Evolutionary conservation across 2,113 vertebrate species (phyloP).

Genomic region (Pandion haliaetus): DNA sequence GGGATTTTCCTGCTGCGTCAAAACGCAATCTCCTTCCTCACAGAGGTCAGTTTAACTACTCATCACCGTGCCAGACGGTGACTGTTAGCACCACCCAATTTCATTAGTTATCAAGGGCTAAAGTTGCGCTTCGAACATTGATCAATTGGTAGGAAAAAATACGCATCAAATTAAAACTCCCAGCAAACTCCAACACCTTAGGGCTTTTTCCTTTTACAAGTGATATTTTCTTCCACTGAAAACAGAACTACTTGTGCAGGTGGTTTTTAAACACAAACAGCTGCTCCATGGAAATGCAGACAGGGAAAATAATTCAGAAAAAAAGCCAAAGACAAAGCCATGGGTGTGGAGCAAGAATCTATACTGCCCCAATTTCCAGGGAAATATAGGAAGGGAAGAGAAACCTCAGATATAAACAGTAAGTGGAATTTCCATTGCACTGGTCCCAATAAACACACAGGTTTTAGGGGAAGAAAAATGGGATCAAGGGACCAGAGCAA

Average conservation of each 20-base stretch:
- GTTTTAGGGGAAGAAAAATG: constrained; percentile 62
- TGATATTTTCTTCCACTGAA: constrained; percentile 73
- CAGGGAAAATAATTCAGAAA: constrained; percentile 50
- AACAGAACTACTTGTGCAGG: constrained; percentile 75
- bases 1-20: constrained; percentile 47
- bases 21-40: constrained; percentile 44
- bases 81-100: constrained; percentile 44
- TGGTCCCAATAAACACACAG: constrained; percentile 55
- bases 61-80: constrained; percentile 26
- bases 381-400: constrained; percentile 29
- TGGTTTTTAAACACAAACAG: constrained; percentile 78
- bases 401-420: constrained; percentile 61
- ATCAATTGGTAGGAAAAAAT: constrained; percentile 74
- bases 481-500: constrained; percentile 60
- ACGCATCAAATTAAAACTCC: constrained; percentile 73
- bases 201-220: constrained; percentile 74
- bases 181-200: constrained; percentile 67
- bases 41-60: constrained; percentile 30
- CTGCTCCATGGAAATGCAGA: constrained; percentile 68
- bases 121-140: constrained; percentile 69
- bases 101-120: constrained; percentile 68
- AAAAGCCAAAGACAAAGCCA: constrained; percentile 56
- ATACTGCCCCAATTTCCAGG: constrained; percentile 37
- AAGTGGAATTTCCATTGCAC: constrained; percentile 71
- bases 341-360: constrained; percentile 50